These are phyloP conservation scores for Rhodinocichla rosea DNA, from an alignment of 2,113 vertebrate species.

Conservation along the genomic window DNA sequence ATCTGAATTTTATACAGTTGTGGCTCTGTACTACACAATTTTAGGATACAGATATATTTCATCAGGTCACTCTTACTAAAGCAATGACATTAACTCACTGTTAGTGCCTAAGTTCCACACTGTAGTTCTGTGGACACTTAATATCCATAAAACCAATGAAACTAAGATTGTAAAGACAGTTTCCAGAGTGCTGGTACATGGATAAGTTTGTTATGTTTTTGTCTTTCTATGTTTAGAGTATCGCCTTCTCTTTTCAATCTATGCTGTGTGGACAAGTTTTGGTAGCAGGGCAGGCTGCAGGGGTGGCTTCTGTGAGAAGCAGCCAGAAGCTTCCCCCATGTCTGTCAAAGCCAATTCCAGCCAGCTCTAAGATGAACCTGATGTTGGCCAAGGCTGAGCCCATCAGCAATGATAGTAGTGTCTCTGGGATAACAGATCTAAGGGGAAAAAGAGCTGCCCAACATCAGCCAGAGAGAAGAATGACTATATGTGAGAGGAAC, in stretches of 20 bases:
- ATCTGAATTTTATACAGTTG: background rate
- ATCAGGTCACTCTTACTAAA: background rate
- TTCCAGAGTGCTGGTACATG: background rate
- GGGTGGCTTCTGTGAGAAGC: background rate
- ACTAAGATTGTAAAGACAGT: background rate
- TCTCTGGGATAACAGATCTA: background rate
- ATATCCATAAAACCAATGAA: background rate
- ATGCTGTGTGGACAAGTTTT: background rate
- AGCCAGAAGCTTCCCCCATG: background rate
- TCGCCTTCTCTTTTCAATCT: background rate
- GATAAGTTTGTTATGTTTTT: background rate
- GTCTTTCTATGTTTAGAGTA: background rate
- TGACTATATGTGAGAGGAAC: background rate
- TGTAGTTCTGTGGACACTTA: background rate
- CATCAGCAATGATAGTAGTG: fast-evolving
- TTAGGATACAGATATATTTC: background rate
- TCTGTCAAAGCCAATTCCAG: background rate
- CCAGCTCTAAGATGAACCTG: fast-evolving
- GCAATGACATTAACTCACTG: background rate
- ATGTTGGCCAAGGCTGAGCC: background rate
- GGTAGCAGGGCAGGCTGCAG: background rate
- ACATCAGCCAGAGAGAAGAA: background rate
- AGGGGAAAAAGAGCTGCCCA: background rate
- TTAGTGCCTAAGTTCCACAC: background rate
- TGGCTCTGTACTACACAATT: background rate